Conservation (phyloP, 2,888 invertebrate species). For the Agrochola lota region DNA sequence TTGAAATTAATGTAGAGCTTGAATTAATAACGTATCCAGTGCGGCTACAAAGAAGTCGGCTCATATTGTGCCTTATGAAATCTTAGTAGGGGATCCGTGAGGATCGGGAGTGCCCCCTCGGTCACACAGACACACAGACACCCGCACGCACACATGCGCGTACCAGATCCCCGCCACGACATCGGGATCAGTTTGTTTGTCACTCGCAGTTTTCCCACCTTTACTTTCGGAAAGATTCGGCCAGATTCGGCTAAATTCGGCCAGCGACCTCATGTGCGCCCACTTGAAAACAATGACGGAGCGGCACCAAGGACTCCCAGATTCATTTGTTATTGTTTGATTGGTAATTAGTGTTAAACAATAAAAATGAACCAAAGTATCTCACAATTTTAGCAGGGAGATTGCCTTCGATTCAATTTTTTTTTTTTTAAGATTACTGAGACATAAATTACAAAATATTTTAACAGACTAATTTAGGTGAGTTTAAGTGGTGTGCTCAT, state of each 20-base stretch:
- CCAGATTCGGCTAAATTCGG: neutral
- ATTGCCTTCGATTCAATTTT: conserved; percentile 13
- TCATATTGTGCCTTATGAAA: conserved; percentile 30
- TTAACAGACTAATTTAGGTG: too few relatives aligned
- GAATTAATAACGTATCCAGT: conserved; percentile 37
- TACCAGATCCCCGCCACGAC: conserved; percentile 16
- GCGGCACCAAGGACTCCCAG: neutral
- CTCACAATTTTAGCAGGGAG: neutral
- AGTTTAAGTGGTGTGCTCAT: too few relatives aligned
- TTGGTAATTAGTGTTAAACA: conserved; percentile 18
- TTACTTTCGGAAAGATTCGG: conserved; percentile 32
- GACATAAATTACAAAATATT: too few relatives aligned
- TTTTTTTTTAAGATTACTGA: too few relatives aligned
- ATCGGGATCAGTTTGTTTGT: conserved; percentile 36
- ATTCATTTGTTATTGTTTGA: conserved; percentile 29
- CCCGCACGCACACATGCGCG: conserved; percentile 5
- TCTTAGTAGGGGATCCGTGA: conserved; percentile 44
- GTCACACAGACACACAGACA: conserved; percentile 33
- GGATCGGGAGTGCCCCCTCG: conserved; percentile 44
- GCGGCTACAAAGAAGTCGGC: conserved; percentile 11
- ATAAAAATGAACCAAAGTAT: conserved; percentile 7
- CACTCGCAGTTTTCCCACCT: conserved; percentile 22
- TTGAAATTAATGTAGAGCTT: conserved; percentile 15
- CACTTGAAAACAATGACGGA: neutral
- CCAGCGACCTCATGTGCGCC: neutral